Conservation (phyloP, 2,888 invertebrate genomes). For the Rhingia rostrata region DNA sequence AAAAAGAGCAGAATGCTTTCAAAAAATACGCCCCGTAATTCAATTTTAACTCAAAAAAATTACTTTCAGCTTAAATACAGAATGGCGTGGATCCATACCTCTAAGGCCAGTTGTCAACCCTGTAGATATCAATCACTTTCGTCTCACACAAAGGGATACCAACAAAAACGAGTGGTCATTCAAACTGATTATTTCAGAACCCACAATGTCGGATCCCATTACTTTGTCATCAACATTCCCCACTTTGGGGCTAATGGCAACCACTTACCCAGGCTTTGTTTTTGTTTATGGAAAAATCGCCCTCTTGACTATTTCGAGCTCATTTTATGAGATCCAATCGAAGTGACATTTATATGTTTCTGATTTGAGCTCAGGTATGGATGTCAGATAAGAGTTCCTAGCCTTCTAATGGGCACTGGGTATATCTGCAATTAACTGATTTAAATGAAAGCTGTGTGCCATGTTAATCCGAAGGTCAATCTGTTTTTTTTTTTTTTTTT, state of each 20-base stretch:
- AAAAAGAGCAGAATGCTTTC: too few species aligned
- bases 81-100: too few species aligned
- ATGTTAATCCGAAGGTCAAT: neutral
- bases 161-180: neutral
- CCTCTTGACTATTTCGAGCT: neutral
- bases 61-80: too few species aligned
- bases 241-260: neutral
- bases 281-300: neutral
- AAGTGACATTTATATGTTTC: neutral
- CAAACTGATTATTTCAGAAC: neutral
- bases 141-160: neutral
- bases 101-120: too few species aligned
- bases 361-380: neutral
- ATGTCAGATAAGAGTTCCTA: neutral
- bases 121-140: neutral
- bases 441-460: neutral
- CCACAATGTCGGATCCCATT: neutral
- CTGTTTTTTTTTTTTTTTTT: too few species aligned
- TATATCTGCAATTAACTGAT: neutral
- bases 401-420: neutral
- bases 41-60: too few species aligned
- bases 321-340: neutral
- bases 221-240: neutral
- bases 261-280: neutral
- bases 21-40: too few species aligned